Conservation (phyloP, 2,888 invertebrate species). For the Drosophila putrida region DNA sequence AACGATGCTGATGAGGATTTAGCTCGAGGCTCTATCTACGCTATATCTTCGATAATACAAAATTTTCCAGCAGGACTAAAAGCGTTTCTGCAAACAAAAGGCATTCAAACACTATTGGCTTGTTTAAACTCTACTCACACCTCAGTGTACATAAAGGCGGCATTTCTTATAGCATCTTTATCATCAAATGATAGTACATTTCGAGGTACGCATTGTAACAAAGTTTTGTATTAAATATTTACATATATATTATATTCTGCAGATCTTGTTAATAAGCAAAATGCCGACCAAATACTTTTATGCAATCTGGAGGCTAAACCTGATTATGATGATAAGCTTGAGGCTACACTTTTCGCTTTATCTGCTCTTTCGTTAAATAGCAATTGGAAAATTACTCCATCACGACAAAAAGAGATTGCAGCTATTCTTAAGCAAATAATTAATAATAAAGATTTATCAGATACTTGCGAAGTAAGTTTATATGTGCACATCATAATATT, state of each 20-base stretch:
- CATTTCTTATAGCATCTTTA: slow-evolving; percentile 67
- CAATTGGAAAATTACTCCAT: slow-evolving; percentile 35
- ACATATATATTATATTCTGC: neutral
- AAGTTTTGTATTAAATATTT: neutral
- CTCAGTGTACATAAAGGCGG: slow-evolving; percentile 62
- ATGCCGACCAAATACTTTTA: slow-evolving; percentile 46
- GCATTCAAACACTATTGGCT: slow-evolving; percentile 41
- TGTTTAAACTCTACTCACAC: slow-evolving; percentile 49
- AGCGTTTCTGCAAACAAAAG: slow-evolving; percentile 57
- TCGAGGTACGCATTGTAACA: slow-evolving; percentile 35
- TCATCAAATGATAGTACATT: slow-evolving; percentile 41
- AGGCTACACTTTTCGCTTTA: slow-evolving; percentile 63
- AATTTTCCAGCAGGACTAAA: slow-evolving; percentile 62
- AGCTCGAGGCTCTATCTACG: slow-evolving; percentile 62
- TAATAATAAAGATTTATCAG: slow-evolving; percentile 46
- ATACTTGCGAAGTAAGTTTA: slow-evolving; percentile 54
- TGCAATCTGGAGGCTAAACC: slow-evolving; percentile 44
- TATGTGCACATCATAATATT: neutral
- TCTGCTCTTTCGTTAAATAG: slow-evolving; percentile 56
- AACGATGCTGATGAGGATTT: slow-evolving; percentile 47
- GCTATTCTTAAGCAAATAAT: slow-evolving; percentile 45
- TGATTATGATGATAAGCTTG: slow-evolving; percentile 67
- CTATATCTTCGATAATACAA: slow-evolving; percentile 64
- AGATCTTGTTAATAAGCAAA: slow-evolving; percentile 61
- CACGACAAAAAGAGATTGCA: slow-evolving; percentile 33